Conservation (phyloP, 2,888 invertebrate species). For the Toxonevra muliebris region DNA sequence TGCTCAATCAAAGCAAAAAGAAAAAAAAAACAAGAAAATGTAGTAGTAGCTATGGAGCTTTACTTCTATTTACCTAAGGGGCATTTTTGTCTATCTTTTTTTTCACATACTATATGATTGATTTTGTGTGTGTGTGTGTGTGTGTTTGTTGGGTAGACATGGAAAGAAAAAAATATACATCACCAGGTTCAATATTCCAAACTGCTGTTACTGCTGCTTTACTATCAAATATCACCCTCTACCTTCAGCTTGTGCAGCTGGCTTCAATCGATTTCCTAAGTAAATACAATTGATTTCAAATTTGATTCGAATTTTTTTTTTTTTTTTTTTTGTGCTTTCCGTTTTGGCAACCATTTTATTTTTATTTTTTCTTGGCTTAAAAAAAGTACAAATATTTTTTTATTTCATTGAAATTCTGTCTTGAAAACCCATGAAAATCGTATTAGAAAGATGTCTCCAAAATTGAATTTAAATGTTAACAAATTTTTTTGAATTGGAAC, state of each 20-base stretch:
- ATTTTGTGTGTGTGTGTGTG: no score
- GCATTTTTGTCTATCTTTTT: neutral
- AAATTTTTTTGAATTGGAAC: constrained; percentile 14
- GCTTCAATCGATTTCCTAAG: constrained; percentile 19
- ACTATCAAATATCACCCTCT: neutral
- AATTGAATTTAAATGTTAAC: constrained; percentile 48
- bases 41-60: neutral
- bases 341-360: constrained; percentile 12
- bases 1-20: constrained; percentile 9
- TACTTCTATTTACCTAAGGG: neutral
- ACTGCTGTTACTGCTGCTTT: neutral
- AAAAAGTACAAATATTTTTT: neutral
- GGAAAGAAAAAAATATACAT: no score
- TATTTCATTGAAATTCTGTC: constrained; percentile 11
- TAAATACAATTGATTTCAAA: constrained; percentile 39
- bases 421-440: constrained; percentile 1
- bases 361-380: neutral
- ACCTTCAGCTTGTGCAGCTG: neutral
- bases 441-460: neutral
- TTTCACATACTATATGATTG: neutral
- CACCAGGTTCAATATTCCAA: no score
- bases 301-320: constrained; percentile 30
- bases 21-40: neutral
- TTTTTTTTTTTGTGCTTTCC: no score
- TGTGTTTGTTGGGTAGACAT: no score